Evolutionary conservation across 2,113 vertebrate species (phyloP).

Genomic region (Phalacrocorax aristotelis): DNA sequence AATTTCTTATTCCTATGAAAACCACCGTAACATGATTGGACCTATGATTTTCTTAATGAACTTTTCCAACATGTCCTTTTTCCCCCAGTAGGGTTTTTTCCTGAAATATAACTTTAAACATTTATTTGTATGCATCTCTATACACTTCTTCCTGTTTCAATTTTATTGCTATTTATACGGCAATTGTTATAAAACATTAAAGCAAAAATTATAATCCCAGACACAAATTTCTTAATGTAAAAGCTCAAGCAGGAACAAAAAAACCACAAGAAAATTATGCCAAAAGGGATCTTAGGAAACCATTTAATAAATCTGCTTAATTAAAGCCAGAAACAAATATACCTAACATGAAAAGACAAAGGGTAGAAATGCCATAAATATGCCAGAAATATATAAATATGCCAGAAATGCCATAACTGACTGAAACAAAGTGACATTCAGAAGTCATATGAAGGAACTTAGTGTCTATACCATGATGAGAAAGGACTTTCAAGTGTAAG

Average conservation of each 20-base stretch:
- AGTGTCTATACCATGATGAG: neutral
- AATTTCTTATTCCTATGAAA: neutral
- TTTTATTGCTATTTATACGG: neutral
- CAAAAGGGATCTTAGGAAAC: neutral
- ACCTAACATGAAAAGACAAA: neutral
- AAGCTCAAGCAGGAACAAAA: neutral
- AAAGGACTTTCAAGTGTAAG: neutral
- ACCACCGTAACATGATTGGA: neutral
- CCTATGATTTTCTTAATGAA: neutral
- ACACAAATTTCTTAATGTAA: neutral
- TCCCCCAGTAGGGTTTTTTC: neutral
- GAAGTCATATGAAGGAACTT: neutral
- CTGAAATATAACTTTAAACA: neutral
- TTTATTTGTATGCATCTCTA: neutral
- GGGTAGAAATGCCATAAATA: neutral
- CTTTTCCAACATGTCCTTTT: neutral
- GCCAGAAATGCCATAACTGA: neutral
- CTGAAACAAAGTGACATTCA: neutral
- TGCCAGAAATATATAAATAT: too few species aligned
- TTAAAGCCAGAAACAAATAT: neutral
- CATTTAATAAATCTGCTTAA: neutral
- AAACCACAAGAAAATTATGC: neutral
- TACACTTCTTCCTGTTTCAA: neutral
- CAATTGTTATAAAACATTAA: neutral
- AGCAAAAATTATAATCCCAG: neutral